These are phyloP conservation scores for Pelobates fuscus DNA, from an alignment of 2,113 vertebrate species.

Conservation along the genomic window DNA sequence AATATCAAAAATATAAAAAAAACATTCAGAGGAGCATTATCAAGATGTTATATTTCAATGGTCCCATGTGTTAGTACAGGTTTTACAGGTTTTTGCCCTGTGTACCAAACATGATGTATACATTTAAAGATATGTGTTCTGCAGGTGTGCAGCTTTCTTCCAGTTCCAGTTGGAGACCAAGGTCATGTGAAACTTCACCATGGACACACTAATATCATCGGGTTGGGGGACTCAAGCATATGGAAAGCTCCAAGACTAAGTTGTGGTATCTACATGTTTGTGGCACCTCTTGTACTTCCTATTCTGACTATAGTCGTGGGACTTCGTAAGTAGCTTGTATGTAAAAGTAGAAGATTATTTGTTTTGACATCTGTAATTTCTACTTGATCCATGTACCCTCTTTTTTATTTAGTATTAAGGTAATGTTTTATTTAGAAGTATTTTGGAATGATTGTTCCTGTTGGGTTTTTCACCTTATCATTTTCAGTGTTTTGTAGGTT, in stretches of 20 bases:
- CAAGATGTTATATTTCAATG: no score
- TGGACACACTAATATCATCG: constrained; percentile 86
- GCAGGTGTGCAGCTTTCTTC: constrained; percentile 87
- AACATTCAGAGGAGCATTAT: no score
- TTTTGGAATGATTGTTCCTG: no score
- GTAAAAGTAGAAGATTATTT: no score
- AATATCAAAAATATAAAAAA: no score
- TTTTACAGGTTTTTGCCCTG: no score
- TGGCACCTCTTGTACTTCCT: constrained; percentile 79
- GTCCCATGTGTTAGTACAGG: no score
- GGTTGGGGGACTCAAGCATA: constrained; percentile 88
- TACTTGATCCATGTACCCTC: background rate
- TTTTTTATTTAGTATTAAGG: no score
- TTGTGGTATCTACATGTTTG: constrained; percentile 82
- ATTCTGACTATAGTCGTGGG: constrained; percentile 84
- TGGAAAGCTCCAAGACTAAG: constrained; percentile 86
- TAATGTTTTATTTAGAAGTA: no score
- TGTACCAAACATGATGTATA: no score
- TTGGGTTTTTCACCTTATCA: no score
- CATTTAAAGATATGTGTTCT: constrained; percentile 2
- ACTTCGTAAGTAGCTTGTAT: constrained; percentile 70
- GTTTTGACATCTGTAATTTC: background rate
- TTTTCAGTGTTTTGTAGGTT: no score
- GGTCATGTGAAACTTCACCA: constrained; percentile 90
- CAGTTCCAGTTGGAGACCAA: constrained; percentile 67